Evolutionary conservation across 2,113 vertebrate species (phyloP), one percentile per base, ranked within the genome.

Genomic region (Glareola pratincola): DNA sequence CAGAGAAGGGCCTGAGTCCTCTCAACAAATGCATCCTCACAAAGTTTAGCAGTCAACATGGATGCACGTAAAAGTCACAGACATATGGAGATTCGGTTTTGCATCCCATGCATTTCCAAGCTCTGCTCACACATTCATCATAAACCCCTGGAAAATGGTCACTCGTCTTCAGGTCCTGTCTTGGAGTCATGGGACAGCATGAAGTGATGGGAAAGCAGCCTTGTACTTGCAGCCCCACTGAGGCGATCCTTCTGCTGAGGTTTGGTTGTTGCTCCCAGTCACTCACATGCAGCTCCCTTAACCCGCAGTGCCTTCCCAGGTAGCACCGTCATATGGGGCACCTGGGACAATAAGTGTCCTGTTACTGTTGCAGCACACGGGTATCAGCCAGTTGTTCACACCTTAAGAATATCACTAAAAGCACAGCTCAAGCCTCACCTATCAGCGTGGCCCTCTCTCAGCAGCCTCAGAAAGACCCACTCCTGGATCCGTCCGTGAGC

Each of bases 251-350:
- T 72, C 63, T 72, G 48, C 53, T 87, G 39, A 43, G 23, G 29
- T 79, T 60, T 50, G 30, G 23, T 63, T 0, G 0, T 36, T 41
- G 12, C 16, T 75, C 21, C 30, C 26, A n/a, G 7, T 41, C 47
- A 45, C 29, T 78, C 66, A 43, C 9, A 16, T 4, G 14, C 41
- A 67, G 37, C 37, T 90, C 67, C 45, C 45, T 32, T 64, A 75
- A 4, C 47, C 18, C 13, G 10, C 18, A 21, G 24, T 18, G 29
- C 43, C 37, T 68, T n/a, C n/a, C 26, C 51, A 78, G 24, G 4
- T 1, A 62, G 32, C 62, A 62, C 0, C 0, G 18, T 36, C 23
- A 47, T 7, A 26, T 3, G 19, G 1, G 45, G 10, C 24, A 75
- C 26, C 39, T 5, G 20, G 37, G 43, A 54, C n/a, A 29, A 9